Conservation (phyloP, 2,113 vertebrate species). For the Sinocyclocheilus anophthalmus region DNA sequence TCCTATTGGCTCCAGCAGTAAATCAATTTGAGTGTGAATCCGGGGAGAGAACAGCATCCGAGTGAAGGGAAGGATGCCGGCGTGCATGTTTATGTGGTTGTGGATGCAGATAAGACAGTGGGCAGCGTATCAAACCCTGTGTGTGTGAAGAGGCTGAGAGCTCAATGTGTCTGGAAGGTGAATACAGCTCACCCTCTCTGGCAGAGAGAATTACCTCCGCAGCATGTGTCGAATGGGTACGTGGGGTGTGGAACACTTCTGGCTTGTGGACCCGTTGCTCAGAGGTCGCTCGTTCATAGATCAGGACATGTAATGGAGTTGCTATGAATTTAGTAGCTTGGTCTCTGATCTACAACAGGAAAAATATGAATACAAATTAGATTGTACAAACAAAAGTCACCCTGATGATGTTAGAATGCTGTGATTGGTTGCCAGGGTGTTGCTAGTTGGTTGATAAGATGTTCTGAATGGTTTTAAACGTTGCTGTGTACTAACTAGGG, state of each 20-base stretch:
- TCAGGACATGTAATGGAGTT: background rate
- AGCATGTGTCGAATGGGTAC: no score
- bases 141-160: background rate
- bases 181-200: background rate
- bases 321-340: background rate
- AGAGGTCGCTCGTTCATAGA: background rate
- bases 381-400: background rate
- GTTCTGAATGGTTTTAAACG: background rate
- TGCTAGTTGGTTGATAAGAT: background rate
- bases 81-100: constrained; percentile 16
- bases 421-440: background rate
- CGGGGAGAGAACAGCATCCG: background rate
- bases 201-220: constrained; percentile 7
- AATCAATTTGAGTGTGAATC: constrained; percentile 36
- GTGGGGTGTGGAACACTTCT: background rate
- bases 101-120: constrained; percentile 32
- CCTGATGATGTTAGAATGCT: background rate
- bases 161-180: constrained; percentile 23
- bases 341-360: background rate
- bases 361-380: background rate
- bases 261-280: background rate
- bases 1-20: constrained; percentile 40
- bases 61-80: background rate
- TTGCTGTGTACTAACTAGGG: no score
- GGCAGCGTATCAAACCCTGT: background rate